Evolutionary conservation across 2,113 vertebrate genomes (phyloP), one percentile per base, ranked within the genome.

Genomic region (Phalacrocorax carbo): DNA sequence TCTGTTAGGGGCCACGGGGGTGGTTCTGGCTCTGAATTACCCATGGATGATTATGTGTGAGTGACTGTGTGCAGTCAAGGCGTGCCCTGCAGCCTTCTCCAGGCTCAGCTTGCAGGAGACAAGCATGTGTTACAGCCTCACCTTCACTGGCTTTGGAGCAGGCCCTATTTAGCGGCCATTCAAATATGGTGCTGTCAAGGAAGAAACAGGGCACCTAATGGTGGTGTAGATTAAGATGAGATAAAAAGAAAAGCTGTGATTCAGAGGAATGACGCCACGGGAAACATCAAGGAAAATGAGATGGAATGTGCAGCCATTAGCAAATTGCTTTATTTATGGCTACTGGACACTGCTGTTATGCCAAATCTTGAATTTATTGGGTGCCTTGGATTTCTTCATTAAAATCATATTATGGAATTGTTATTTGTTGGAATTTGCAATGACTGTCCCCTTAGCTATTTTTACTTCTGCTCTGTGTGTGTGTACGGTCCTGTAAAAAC

Each of bases 231-330:
- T 89, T 69, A 85, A 87, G 81, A 87, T 23, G 89, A 92, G 88
- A 96, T 95, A 79, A 95, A 94, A 97, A 91, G 84, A 90, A 93
- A 91, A 93, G 70, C 66, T 21, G 68, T 94, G 96, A 94, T 96
- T 97, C 91, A 91, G 87, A 92, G 66, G 78, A 96, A 93, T 85
- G 91, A 92, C 23, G 25, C 84, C 73, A 73, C 38, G 66, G 89
- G 90, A 97, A 93, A 90, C 71, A 73, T 89, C 91, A 96, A 93
- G 94, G 91, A 97, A 96, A 93, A 93, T 44, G 71, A 96, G 76
- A 62, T 52, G 84, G 89, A 94, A 94, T 94, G 87, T 69, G 64
- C 82, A 90, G 60, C 82, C 95, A 90, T 96, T 97, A 94, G 75
- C 51, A 90, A 81, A 94, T 82, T 62, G 66, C 71, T 94, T 94